Conservation (phyloP, 2,113 vertebrate species). For the Tichodroma muraria region DNA sequence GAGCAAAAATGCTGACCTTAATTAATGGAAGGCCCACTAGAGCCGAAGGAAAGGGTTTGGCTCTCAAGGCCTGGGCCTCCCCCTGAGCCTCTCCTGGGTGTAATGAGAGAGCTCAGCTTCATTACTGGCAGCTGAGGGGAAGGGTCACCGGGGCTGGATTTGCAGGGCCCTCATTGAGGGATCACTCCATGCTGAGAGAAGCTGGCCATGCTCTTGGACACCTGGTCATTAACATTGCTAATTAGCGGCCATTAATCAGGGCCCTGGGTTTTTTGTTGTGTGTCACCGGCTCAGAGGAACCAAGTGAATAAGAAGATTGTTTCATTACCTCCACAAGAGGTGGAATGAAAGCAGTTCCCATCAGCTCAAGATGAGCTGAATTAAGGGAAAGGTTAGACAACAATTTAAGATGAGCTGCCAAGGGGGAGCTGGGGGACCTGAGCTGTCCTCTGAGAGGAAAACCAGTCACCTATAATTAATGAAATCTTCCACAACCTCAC, state of each 20-base stretch:
- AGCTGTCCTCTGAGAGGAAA: slow-evolving; percentile 71
- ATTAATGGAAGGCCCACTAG: slow-evolving; percentile 79
- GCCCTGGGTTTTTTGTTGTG: slow-evolving; percentile 78
- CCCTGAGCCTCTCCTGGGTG: slow-evolving; percentile 78
- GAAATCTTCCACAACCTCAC: slow-evolving; percentile 75
- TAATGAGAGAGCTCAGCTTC: slow-evolving; percentile 81
- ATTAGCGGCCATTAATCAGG: slow-evolving; percentile 99
- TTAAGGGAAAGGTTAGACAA: slow-evolving; percentile 83
- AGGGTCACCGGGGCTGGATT: slow-evolving; percentile 91
- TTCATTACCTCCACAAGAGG: slow-evolving; percentile 86
- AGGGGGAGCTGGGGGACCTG: slow-evolving; percentile 59
- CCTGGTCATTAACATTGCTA: slow-evolving; percentile 99
- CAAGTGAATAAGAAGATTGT: slow-evolving; percentile 88
- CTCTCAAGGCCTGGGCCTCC: slow-evolving; percentile 76
- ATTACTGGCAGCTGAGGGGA: slow-evolving; percentile 85
- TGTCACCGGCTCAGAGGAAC: slow-evolving; percentile 76
- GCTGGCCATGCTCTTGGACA: slow-evolving; percentile 94
- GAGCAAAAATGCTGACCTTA: slow-evolving; percentile 74
- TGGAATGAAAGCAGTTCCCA: slow-evolving; percentile 86
- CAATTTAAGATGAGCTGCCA: slow-evolving; percentile 72
- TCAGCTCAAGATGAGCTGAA: slow-evolving; percentile 85
- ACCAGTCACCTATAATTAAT: slow-evolving; percentile 83
- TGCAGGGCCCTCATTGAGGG: slow-evolving; percentile 87
- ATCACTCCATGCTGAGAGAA: slow-evolving; percentile 89
- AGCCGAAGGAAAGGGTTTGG: slow-evolving; percentile 73